Base-by-base conservation (phyloP, 2,797 vertebrate species). In the Cichlasoma orientale region DNA sequence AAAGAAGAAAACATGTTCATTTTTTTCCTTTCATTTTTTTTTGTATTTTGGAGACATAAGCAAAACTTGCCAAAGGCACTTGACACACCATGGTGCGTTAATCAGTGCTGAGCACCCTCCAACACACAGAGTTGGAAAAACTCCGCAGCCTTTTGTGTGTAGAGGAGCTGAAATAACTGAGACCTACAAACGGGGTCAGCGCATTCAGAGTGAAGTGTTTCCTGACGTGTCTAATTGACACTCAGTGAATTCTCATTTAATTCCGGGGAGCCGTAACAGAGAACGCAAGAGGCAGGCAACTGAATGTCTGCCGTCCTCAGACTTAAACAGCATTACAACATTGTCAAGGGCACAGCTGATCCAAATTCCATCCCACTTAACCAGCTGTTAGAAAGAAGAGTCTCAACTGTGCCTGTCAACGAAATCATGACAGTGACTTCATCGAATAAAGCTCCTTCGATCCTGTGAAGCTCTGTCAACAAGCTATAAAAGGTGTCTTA, bases 61-160 rank as follows among this genome's bases (percentile, higher is more conserved):
- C 59, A 12, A 63, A 86, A 72, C 70, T 85, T 82, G 66, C 74
- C 58, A 69, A 78, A 78, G 77, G 41, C 86, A 79, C 84, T 88
- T 69, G 72, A 77, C 81, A 29, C 55, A 68, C 54, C 47, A 13
- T 18, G 31, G 80, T 31, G 86, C 52, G 59, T 79, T 88, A 85
- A 90, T 89, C 82, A 74, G 56, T 33, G 79, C 56, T 82, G 56
- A 89, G 74, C 73, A 61, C 79, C 70, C 77, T 82, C 77, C 78
- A 77, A 4, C 12, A 50, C 59, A 31, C 71, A 36, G 75, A 84
- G 66, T 85, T 84, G 71, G 71, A 82, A 83, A 82, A 73, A 77
- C 77, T 1, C 9, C 76, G 38, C 10, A 71, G 59, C 71, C 82
- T 88, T 91, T 89, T 85, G 87, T 79, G 89, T 92, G 89, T 56